These are phyloP conservation scores for Syngnathus acus DNA, from an alignment of 2,797 vertebrate species.

Conservation along the genomic window DNA sequence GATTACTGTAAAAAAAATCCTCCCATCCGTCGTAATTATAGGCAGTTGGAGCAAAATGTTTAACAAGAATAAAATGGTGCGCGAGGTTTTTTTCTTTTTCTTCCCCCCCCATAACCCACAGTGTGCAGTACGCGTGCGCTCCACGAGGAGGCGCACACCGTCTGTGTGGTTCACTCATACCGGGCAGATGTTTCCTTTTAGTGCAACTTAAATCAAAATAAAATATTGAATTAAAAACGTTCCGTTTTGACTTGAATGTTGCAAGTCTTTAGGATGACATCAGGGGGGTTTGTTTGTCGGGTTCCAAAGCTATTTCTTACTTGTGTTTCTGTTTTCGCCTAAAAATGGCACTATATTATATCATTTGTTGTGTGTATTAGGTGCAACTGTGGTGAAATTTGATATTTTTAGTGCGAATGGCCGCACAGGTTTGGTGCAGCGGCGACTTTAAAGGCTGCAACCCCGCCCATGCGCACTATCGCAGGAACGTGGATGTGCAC, in stretches of 20 bases:
- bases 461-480: conserved; percentile 68
- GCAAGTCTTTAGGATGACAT: neutral
- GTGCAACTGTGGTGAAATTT: neutral
- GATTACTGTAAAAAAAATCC: neutral
- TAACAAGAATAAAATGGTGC: neutral
- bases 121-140: conserved; percentile 35
- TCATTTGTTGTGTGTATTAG: neutral
- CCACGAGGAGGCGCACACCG: conserved; percentile 56
- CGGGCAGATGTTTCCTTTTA: conserved; percentile 65
- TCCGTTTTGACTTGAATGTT: neutral
- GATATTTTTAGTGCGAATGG: neutral
- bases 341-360: too few relatives aligned
- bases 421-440: conserved; percentile 11
- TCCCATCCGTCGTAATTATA: neutral
- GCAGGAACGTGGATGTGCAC: conserved; percentile 65
- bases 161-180: conserved; percentile 50
- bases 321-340: neutral
- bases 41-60: neutral
- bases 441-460: conserved; percentile 63
- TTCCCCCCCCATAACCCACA: neutral
- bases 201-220: conserved; percentile 33
- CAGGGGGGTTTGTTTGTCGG: neutral
- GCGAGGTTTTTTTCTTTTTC: neutral
- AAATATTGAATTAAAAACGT: neutral
- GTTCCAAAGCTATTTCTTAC: neutral